A percentile compares a stretch with the other conserved stretches of the same genome.
These are phyloP conservation scores for Ceratina japonica DNA, from an alignment of 1,140 invertebrate genomes.

Conservation along the genomic window DNA sequence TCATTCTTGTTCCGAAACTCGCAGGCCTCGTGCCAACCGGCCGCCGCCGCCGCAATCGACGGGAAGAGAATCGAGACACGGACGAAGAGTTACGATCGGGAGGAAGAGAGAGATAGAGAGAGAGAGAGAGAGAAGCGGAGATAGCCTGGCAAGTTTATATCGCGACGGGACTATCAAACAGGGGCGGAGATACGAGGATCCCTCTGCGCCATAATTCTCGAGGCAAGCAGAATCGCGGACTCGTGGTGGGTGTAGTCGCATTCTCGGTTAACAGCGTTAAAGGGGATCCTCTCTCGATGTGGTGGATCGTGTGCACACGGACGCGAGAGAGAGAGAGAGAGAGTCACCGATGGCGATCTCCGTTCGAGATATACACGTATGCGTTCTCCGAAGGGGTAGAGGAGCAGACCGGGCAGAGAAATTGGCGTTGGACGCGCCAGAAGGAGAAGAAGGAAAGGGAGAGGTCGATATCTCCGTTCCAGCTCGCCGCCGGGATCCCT, in stretches of 20 bases:
- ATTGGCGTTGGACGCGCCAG: not conserved
- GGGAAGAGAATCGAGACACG: slow-evolving; percentile 25
- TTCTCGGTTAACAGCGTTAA: slow-evolving; percentile 60
- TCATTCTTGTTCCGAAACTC: slow-evolving; percentile 51
- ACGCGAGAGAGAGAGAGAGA: slow-evolving; percentile 42
- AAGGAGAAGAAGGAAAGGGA: not conserved
- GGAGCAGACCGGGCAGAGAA: slow-evolving; percentile 19
- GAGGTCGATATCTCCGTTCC: slow-evolving; percentile 54
- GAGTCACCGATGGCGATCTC: slow-evolving; percentile 63
- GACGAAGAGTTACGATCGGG: slow-evolving; percentile 7
- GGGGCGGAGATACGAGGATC: slow-evolving; percentile 59
- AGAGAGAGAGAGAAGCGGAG: slow-evolving; percentile 21
- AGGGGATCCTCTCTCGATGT: slow-evolving; percentile 7
- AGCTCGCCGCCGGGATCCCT: not conserved
- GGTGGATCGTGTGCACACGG: not conserved
- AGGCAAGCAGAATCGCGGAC: not conserved
- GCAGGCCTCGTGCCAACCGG: slow-evolving; percentile 63
- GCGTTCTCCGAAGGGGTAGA: slow-evolving; percentile 34
- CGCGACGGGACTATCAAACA: slow-evolving; percentile 64
- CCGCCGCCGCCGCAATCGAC: slow-evolving; percentile 1
- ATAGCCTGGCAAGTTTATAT: slow-evolving; percentile 57
- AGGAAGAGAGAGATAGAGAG: slow-evolving; percentile 14
- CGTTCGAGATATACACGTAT: slow-evolving; percentile 65
- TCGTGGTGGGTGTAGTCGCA: slow-evolving; percentile 50
- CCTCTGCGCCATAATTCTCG: slow-evolving; percentile 58